Evolutionary conservation across 2,113 vertebrate genomes (phyloP).

Genomic region (Fukomys damarensis): DNA sequence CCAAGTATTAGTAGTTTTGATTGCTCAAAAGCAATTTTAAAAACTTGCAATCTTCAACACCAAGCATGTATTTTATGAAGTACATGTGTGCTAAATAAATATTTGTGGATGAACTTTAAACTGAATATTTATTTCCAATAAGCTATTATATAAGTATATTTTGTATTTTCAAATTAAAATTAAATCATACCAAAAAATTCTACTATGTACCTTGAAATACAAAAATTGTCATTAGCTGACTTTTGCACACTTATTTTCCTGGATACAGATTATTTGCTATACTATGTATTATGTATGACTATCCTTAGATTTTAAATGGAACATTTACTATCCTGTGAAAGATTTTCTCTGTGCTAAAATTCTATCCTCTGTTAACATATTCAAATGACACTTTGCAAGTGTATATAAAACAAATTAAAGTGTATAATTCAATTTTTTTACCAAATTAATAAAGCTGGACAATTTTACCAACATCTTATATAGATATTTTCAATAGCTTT

Average conservation of each 20-base stretch:
- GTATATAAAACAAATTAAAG: background rate
- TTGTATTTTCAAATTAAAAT: slow-evolving; percentile 13
- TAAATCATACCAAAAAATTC: background rate
- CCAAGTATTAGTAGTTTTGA: background rate
- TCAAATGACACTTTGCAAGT: background rate
- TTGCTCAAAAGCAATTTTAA: background rate
- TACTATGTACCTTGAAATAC: background rate
- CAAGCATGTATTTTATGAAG: background rate
- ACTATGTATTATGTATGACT: background rate
- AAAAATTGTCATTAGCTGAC: background rate
- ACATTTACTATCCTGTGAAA: background rate
- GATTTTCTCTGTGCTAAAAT: background rate
- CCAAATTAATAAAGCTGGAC: background rate
- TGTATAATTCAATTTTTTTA: background rate
- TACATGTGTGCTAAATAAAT: background rate
- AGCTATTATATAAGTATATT: background rate
- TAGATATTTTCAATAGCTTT: background rate
- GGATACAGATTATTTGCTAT: background rate
- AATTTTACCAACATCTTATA: background rate
- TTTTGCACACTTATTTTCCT: background rate
- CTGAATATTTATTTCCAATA: background rate
- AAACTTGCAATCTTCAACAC: background rate
- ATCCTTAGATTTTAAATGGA: background rate
- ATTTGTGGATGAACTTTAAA: background rate
- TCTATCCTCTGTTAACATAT: background rate